A percentile compares a stretch with the other conserved stretches of the same genome.
phyloP scores from a whole-genome alignment of 1,140 invertebrate genomes.

The Meteorus sp. region DNA sequence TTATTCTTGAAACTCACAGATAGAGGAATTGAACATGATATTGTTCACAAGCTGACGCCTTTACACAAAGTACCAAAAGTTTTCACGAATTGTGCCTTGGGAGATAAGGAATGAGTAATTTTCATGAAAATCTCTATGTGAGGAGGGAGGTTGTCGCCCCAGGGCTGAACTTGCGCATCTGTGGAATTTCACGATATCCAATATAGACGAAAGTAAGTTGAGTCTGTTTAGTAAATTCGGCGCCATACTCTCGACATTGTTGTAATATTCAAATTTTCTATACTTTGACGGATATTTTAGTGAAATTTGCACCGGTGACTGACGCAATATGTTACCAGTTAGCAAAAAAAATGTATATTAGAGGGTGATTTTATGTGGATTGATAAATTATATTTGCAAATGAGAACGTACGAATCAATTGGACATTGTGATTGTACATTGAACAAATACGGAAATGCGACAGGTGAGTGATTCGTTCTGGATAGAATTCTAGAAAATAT shows the following conservation, averaged over 20 bases:
- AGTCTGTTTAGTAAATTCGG: constrained; percentile 2
- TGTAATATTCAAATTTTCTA: not conserved
- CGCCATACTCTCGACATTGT: not conserved
- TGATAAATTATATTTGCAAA: too few species aligned
- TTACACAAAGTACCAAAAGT: not conserved
- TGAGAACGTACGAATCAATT: too few species aligned
- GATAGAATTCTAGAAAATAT: too few species aligned
- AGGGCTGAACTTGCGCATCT: constrained; percentile 1
- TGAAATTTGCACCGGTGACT: too few species aligned
- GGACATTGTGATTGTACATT: too few species aligned
- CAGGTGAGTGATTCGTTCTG: too few species aligned
- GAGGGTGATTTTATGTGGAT: too few species aligned
- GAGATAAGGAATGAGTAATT: constrained; percentile 17
- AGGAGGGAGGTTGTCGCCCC: not conserved
- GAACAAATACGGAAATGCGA: too few species aligned
- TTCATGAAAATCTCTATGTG: constrained; percentile 10
- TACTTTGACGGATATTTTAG: too few species aligned
- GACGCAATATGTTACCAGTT: too few species aligned
- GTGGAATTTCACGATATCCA: constrained; percentile 17
- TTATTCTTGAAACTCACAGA: too few species aligned
- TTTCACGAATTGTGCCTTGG: not conserved
- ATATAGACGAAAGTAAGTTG: not conserved
- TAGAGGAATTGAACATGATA: not conserved
- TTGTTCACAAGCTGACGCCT: not conserved
- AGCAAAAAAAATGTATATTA: too few species aligned